Percentiles rank a stretch among this genome's conserved stretches.
Evolutionary conservation across 1,140 invertebrate genomes (phyloP).

Genomic region (Brachystomella parvula): DNA sequence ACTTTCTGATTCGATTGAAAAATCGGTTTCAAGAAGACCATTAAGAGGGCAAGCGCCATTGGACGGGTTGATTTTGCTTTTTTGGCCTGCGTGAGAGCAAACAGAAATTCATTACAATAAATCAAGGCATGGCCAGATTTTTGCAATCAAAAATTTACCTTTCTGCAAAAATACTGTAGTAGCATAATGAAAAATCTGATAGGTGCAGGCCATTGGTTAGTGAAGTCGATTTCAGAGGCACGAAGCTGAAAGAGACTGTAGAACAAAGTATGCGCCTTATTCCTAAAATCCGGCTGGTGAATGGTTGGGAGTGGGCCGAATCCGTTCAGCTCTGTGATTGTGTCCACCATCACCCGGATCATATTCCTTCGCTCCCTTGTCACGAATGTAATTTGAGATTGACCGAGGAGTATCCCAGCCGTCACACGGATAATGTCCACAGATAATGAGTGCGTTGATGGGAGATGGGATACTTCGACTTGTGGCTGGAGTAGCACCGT

Average conservation of each 20-base stretch:
- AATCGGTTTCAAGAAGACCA: not conserved
- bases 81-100: too few species aligned
- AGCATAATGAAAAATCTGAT: not conserved
- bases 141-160: not conserved
- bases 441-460: constrained; percentile 18
- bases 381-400: constrained; percentile 7
- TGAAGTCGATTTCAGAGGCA: not conserved
- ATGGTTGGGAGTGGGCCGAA: not conserved
- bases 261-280: constrained; percentile 1
- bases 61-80: too few species aligned
- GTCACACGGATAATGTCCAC: constrained; percentile 25
- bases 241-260: not conserved
- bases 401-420: constrained; percentile 25
- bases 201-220: constrained; percentile 12
- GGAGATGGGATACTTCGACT: constrained; percentile 17
- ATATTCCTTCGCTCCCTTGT: not conserved
- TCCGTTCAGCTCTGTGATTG: not conserved
- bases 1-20: not conserved
- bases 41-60: not conserved
- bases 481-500: constrained; percentile 20
- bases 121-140: not conserved
- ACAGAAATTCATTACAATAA: too few species aligned
- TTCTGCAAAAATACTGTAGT: constrained; percentile 10
- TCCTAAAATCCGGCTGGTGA: not conserved
- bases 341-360: not conserved